These are phyloP conservation scores for Penaeus japonicus DNA, from an alignment of 1,140 invertebrate genomes.

Conservation along the genomic window DNA sequence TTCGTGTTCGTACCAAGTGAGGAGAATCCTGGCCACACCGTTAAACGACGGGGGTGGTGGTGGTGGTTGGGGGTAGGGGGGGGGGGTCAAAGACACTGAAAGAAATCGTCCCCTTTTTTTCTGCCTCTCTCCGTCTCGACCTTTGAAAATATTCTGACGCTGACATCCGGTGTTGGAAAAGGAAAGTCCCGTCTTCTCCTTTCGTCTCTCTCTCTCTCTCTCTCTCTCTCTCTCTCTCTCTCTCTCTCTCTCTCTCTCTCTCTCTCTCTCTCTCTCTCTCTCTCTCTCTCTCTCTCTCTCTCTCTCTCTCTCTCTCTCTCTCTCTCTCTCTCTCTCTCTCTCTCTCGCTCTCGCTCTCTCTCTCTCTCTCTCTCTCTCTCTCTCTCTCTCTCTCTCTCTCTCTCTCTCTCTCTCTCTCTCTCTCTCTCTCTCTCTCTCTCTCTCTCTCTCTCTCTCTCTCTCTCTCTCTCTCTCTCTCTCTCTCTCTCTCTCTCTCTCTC, in stretches of 20 bases:
- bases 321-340: not conserved
- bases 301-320: not conserved
- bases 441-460: not conserved
- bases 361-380: not conserved
- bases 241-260: not conserved
- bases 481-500: not conserved
- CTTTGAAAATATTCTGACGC: no score
- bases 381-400: not conserved
- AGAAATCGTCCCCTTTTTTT: no score
- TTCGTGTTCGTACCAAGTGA: no score
- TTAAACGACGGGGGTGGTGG: no score
- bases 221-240: no score
- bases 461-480: not conserved
- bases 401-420: not conserved
- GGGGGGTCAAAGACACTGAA: no score
- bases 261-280: not conserved
- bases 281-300: not conserved
- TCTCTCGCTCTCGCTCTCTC: not conserved
- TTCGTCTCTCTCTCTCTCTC: no score
- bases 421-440: not conserved
- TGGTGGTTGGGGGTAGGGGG: no score
- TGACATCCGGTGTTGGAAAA: no score
- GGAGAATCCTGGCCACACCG: no score
- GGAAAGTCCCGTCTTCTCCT: no score
- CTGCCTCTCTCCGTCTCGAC: no score